phyloP scores from a whole-genome alignment of 2,113 vertebrate species.

The Festucalex cinctus region DNA sequence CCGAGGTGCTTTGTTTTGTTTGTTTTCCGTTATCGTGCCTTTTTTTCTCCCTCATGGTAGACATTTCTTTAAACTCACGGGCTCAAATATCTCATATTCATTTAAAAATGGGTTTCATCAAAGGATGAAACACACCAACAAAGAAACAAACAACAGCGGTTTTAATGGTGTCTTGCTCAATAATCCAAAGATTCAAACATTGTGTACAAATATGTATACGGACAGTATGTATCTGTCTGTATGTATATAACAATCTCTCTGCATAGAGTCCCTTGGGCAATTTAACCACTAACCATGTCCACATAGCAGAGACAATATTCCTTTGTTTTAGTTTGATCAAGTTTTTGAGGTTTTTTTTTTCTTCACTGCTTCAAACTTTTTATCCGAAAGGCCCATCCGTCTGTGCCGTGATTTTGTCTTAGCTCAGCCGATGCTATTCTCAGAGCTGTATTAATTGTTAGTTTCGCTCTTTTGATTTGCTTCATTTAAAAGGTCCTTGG shows the following conservation, averaged over 20 bases:
- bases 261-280: neutral
- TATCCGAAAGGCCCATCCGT: constrained; percentile 31
- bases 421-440: constrained; percentile 59
- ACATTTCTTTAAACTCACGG: constrained; percentile 33
- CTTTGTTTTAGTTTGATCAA: neutral
- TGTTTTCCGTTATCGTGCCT: constrained; percentile 13
- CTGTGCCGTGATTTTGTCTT: constrained; percentile 46
- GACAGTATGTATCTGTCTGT: neutral
- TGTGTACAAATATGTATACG: neutral
- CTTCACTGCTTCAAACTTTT: constrained; percentile 42
- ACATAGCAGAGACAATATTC: neutral
- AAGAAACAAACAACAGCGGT: neutral
- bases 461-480: constrained; percentile 56
- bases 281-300: neutral
- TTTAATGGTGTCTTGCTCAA: neutral
- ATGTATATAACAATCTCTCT: neutral
- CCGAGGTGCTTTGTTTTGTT: constrained; percentile 30
- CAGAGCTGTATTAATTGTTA: constrained; percentile 67
- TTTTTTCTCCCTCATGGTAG: neutral
- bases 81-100: constrained; percentile 28
- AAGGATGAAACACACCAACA: constrained; percentile 13
- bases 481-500: constrained; percentile 68
- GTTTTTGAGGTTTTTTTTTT: constrained; percentile 10
- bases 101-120: constrained; percentile 34
- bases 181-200: neutral